phyloP scores from a whole-genome alignment of 1,140 invertebrate species.

The Gonioctena quinquepunctata region DNA sequence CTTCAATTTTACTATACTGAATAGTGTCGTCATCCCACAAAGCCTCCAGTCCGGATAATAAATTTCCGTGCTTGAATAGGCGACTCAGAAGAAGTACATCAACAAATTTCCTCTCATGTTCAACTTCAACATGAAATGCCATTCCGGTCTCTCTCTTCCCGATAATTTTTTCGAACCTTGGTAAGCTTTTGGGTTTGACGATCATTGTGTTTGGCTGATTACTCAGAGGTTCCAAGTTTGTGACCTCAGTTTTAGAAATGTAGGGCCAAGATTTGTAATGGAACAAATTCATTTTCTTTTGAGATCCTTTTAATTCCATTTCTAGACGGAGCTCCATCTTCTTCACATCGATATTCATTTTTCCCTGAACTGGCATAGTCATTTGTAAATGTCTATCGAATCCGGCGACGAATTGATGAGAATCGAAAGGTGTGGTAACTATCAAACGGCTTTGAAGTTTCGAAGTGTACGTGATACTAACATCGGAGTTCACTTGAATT shows the following conservation, averaged over 20 bases:
- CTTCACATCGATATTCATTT: slow-evolving; percentile 56
- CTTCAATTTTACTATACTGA: slow-evolving; percentile 30
- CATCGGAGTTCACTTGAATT: slow-evolving; percentile 53
- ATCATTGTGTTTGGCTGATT: slow-evolving; percentile 21
- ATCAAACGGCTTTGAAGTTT: slow-evolving; percentile 64
- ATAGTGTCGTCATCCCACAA: slow-evolving; percentile 35
- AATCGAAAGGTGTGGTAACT: slow-evolving; percentile 66
- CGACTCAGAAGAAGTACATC: slow-evolving; percentile 39
- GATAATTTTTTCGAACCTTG: slow-evolving; percentile 21
- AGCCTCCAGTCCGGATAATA: slow-evolving; percentile 37
- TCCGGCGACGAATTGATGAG: slow-evolving; percentile 63
- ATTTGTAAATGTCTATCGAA: slow-evolving; percentile 63
- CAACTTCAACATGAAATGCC: slow-evolving; percentile 55
- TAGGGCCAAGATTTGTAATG: slow-evolving; percentile 66
- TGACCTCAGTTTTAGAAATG: slow-evolving; percentile 60
- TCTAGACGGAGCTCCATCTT: slow-evolving; percentile 56
- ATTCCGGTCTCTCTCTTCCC: slow-evolving; percentile 41
- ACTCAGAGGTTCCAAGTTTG: slow-evolving; percentile 56
- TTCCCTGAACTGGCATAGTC: slow-evolving; percentile 58
- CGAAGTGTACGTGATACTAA: slow-evolving; percentile 57
- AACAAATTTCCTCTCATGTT: slow-evolving; percentile 55
- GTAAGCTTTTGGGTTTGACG: slow-evolving; percentile 9
- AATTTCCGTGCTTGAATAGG: slow-evolving; percentile 35
- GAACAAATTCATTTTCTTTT: slow-evolving; percentile 57
- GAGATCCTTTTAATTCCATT: slow-evolving; percentile 50